These are phyloP conservation scores for Brevimyrus niger DNA, from an alignment of 2,113 vertebrate species.

Conservation along the genomic window DNA sequence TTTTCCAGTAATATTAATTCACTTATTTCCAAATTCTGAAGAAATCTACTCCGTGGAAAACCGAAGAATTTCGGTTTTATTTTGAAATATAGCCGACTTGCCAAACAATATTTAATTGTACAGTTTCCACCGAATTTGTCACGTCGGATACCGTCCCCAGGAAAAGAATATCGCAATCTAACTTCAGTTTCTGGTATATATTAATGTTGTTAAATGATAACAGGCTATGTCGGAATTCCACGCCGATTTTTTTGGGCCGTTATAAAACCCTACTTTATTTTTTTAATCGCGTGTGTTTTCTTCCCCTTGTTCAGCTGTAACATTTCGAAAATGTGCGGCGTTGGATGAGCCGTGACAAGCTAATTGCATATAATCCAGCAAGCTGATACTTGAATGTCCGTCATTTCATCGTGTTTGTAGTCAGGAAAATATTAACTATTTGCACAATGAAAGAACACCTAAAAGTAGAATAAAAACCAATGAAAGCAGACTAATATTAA, in stretches of 20 bases:
- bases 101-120: neutral
- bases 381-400: neutral
- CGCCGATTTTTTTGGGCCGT: neutral
- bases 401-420: neutral
- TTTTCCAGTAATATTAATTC: neutral
- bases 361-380: neutral
- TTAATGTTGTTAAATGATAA: neutral
- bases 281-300: neutral
- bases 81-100: neutral
- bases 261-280: neutral
- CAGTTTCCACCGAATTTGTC: neutral
- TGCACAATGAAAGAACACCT: neutral
- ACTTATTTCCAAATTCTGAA: neutral
- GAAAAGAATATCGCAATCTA: neutral
- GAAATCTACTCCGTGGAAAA: neutral
- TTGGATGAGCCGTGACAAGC: neutral
- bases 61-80: neutral
- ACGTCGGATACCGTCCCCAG: neutral
- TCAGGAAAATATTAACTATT: neutral
- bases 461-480: neutral
- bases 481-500: neutral
- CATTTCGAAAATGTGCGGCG: neutral
- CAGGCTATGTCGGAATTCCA: neutral
- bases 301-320: neutral
- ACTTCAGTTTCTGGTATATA: neutral